Evolutionary conservation across 1,140 invertebrate species (phyloP), one percentile per base, ranked within the genome.

Genomic region (Teleogryllus occipitalis): DNA sequence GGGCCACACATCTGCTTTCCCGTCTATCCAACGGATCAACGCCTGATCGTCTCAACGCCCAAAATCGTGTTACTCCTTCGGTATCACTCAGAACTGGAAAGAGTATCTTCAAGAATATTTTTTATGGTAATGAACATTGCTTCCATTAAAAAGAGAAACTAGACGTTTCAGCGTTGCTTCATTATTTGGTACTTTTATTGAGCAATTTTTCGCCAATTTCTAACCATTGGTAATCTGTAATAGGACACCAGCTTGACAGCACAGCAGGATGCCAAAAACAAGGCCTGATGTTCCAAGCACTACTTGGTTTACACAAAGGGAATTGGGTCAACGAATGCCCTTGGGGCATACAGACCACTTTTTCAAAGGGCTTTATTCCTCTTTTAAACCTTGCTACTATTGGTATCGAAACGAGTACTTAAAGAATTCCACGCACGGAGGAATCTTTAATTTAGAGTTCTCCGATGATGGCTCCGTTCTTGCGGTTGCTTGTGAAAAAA

Each of bases 371-470:
- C 84, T 93, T 10, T 93, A 93, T 77, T 90, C 90, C n/a, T 89
- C 90, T 7, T 89, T 92, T 84, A 87, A 89, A 80, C 90, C 91
- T 0, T 89, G 90, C 80, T 89, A 88, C 74, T 90, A 89, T 47
- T 93, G 91, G 91, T 90, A 92, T 82, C 88, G 88, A 81, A 87
- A 86, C 47, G 87, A 89, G 80, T 86, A 85, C 81, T 83, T 87
- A 0, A 87, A 87, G 72, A 83, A 87, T 79, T 85, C 89, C 8
- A 88, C 88, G 73, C 92, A 93, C 83, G 95, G 95, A 54, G 95
- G 95, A 54, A 92, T 98, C 48, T 98, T 97, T 85, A 97, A 97
- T 87, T 89, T 98, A 83, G 96, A 97, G 87, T 98, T 96, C 86
- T 96, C 95, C 77, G 92, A 93, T 74, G 94, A 97, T 88, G 96